Evolutionary conservation across 1,140 invertebrate genomes (phyloP), one percentile per base, ranked within the genome.

Genomic region (Tetramorium parvispinum): DNA sequence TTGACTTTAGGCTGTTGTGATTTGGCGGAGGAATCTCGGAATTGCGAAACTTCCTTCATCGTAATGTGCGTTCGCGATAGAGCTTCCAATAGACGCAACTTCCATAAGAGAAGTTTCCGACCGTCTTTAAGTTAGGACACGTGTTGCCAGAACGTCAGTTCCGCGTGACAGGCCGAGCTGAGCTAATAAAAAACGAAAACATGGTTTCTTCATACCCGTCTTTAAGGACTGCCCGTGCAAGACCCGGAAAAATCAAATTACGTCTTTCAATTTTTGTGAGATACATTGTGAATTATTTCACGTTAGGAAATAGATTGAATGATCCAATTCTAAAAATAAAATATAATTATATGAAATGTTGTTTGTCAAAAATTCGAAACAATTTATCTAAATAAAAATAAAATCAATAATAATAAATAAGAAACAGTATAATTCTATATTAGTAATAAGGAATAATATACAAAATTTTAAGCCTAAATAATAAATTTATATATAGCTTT

Each of bases 21-120:
- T 83, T 83, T 37, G 66, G 0, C 7, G 27, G 18, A 59, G 51
- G 27, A 73, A 73, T 83, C 68, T 46, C 53, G 68, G 53, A 73
- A 86, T 77, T 63, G 65, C 51, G 73, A 82, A 89, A 89, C 65
- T 89, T 82, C 6, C 21, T 51, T 57, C 24, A 13, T 18, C 51
- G 68, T 73, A 68, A 75, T 85, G 37, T 63, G 87, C 83, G 61
- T 82, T 76, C 40, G 46, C 68, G 57, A 61, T 75, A 79, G 49
- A 89, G 88, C 57, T 65, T 73, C 27, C 71, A 78, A 87, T 83
- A 70, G 65, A 59, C 21, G 40, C 55, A 70, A 89, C 61, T 63
- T 83, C 77, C 57, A 40, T 66, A 68, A 57, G 43, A 63, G 13
- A 86, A 89, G 85, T 88, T 86, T 49, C 27, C 61, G 61, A 66